Evolutionary conservation across 2,797 vertebrate species (phyloP), one percentile per base, ranked within the genome.

Genomic region (Melanotaenia boesemani): DNA sequence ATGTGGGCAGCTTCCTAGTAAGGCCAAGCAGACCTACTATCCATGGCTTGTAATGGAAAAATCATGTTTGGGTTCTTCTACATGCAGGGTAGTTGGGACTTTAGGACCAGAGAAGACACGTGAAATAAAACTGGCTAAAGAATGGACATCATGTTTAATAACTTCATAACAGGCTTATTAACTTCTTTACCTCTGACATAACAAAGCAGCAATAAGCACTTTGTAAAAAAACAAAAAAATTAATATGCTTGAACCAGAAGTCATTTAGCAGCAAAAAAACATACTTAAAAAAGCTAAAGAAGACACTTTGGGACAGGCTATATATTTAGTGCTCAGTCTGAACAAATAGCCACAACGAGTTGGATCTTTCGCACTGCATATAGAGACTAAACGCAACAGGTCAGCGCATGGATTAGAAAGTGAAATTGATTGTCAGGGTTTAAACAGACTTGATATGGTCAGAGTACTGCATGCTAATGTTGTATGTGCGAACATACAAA

Each of bases 41-140:
- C 32, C 7, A 34, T 34, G 2, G 32, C 32, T 34, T 34, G 32
- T 34, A 34, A 34, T 34, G 6, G 7, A 34, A 34, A 34, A 34
- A 34, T 34, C 32, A 34, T 32, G 32, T 34, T 34, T 34, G 32
- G 32, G 32, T 34, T 34, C 6, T 8, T 34, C 32, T 6, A 34
- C 7, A 8, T 34, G 32, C 32, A 34, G 7, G 7, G 8, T 8
- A 34, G 32, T 34, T 34, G 6, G 32, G 32, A 8, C 30, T n/a
- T 59, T 59, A 15, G 57, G 57, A 22, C 57, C 57, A 36, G 13
- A 48, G 10, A 11, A 46, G 28, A 24, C 34, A 2, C 36, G 36
- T 39, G n/a, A n/a, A 39, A 60, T 39, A 36, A 41, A 61, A 61
- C 59, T 62, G 37, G 59, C 22, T 15, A 24, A 39, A 24, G 58